A percentile compares a stretch with the other conserved stretches of the same genome.
Evolutionary conservation across 2,113 vertebrate species (phyloP).

Genomic region (Ochotona princeps): DNA sequence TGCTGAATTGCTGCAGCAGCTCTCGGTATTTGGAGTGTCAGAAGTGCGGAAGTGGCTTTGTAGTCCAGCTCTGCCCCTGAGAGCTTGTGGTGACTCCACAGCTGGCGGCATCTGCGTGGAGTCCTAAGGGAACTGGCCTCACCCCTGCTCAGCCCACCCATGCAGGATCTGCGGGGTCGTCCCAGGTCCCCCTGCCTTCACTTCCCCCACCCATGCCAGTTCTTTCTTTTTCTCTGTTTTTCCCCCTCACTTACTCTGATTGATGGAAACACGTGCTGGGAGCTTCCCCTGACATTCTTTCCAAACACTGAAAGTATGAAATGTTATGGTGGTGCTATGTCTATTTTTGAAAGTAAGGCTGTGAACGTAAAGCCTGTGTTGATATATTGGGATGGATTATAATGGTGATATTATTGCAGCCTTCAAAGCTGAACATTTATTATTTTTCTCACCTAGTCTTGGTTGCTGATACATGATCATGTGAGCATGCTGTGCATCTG

Average conservation of each 20-base stretch:
- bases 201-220: background rate
- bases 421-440: conserved; percentile 84
- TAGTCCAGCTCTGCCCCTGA: conserved; percentile 36
- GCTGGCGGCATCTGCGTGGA: conserved; percentile 68
- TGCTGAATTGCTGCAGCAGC: conserved; percentile 26
- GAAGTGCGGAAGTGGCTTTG: conserved; percentile 7
- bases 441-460: conserved; percentile 86
- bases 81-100: conserved; percentile 32
- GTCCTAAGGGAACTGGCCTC: conserved; percentile 37
- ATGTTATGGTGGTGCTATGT: conserved; percentile 82
- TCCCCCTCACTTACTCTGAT: conserved; percentile 70
- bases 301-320: conserved; percentile 81
- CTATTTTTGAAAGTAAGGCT: conserved; percentile 86
- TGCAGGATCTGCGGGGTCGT: conserved; percentile 31
- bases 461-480: conserved; percentile 81
- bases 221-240: background rate
- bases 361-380: conserved; percentile 83
- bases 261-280: conserved; percentile 83
- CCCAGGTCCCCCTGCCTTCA: background rate
- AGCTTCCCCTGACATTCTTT: conserved; percentile 82
- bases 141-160: background rate
- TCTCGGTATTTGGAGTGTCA: background rate
- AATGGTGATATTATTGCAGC: conserved; percentile 84
- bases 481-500: conserved; percentile 77
- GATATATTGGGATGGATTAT: conserved; percentile 82